A percentile compares a stretch with the other conserved stretches of the same genome.
Conservation (phyloP, 2,797 vertebrate species). For the Ciconia nigra region DNA sequence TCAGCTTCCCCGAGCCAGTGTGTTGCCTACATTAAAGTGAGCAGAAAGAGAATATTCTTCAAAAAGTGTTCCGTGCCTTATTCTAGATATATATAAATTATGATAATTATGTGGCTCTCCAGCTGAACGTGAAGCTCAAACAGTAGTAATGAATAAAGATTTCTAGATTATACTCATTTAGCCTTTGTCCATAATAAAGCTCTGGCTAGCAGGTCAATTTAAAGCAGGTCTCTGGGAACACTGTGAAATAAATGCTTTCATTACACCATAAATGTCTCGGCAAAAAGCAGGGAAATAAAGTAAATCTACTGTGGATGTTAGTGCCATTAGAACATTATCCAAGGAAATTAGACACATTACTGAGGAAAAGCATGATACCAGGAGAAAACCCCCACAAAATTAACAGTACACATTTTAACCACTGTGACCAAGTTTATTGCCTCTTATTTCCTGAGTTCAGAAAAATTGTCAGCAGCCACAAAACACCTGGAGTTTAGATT, state of each 20-base stretch:
- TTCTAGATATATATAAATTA: conserved; percentile 1
- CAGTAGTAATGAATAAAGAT: conserved; percentile 19
- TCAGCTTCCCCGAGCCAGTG: background rate
- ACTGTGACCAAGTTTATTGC: background rate
- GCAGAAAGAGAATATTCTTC: background rate
- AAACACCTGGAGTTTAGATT: conserved; percentile 50
- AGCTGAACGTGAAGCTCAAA: background rate
- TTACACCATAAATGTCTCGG: background rate
- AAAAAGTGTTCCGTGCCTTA: background rate
- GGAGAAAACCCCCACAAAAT: background rate
- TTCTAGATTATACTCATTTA: conserved; percentile 16
- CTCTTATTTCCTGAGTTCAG: conserved; percentile 29
- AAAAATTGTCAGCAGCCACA: conserved; percentile 29
- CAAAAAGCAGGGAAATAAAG: conserved; percentile 25
- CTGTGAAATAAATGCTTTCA: conserved; percentile 18
- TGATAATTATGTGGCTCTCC: background rate
- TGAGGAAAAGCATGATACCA: background rate
- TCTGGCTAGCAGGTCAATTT: conserved; percentile 5
- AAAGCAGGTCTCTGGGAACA: conserved; percentile 4
- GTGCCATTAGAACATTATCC: background rate
- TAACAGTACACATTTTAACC: conserved; percentile 4
- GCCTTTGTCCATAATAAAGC: conserved; percentile 40
- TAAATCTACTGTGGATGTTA: conserved; percentile 21
- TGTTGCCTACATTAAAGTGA: background rate
- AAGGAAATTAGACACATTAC: conserved; percentile 29